Percentiles rank a stretch among this genome's conserved stretches.
Evolutionary conservation across 2,797 vertebrate species (phyloP).

Genomic region (Lacerta viridis): DNA sequence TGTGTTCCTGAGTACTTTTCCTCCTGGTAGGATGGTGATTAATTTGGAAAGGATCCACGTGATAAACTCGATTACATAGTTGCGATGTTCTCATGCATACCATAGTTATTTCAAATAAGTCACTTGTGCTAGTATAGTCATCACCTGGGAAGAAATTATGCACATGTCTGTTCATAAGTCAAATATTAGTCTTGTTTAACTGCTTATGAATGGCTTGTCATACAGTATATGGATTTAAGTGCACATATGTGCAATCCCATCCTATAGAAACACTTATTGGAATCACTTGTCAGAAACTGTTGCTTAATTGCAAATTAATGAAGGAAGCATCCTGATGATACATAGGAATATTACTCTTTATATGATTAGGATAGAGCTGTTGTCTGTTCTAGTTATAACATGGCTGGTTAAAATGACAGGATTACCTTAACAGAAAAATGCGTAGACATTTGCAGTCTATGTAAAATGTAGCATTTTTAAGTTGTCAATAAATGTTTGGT

Average conservation of each 20-base stretch:
- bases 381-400: neutral
- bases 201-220: neutral
- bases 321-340: neutral
- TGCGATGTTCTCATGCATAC: neutral
- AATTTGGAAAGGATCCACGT: neutral
- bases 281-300: neutral
- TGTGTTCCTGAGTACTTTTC: neutral
- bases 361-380: neutral
- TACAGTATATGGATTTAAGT: neutral
- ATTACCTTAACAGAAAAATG: neutral
- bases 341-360: neutral
- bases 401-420: neutral
- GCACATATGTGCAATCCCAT: neutral
- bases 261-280: neutral
- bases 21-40: neutral
- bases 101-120: neutral
- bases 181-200: no score
- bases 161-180: neutral
- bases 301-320: neutral
- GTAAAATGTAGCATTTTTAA: neutral
- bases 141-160: neutral
- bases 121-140: neutral
- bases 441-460: neutral
- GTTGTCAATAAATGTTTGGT: no score
- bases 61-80: neutral